Base-by-base conservation (phyloP, 2,888 invertebrate genomes). In the Neoascia interrupta region DNA sequence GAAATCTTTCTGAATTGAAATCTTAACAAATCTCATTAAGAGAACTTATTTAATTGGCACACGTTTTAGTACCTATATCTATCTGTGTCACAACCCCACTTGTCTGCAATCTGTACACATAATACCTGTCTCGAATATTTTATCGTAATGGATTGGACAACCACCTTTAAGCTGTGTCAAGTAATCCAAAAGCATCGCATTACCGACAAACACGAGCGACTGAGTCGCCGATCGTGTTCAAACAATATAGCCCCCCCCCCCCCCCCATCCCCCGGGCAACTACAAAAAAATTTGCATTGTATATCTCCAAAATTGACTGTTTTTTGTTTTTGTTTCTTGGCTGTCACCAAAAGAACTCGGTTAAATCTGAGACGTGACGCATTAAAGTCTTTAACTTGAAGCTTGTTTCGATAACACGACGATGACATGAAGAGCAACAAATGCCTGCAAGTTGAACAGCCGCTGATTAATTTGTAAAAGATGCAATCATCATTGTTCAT, bases 41-140 rank as follows among this genome's bases (percentile, higher is more conserved):
- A 69, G 63, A 69, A 75, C 63, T 56, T 51, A 61, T 54, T 74
- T 53, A 63, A 75, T 69, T 69, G 69, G 69, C 75, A 75, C 63
- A 75, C 51, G 51, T 56, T 74, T 66, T 45, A 31, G n/a, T 69
- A 43, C 26, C n/a, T 26, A 45, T 26, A 18, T 18, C 18, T 31
- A 41, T 47, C 53, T 68, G 45, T 74, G 47, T 60, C 69, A 63
- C 28, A 37, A 70, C 56, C 56, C 69, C 16, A 51, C 43, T 51
- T 36, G 49, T 37, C 63, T 37, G 18, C 34, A 56, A 63, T 56
- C 43, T 75, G 37, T 69, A 54, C 51, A 63, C 31, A 63, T 53
- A 60, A 43, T 70, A 75, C 75, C 75, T 75, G 75, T 41, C 58
- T 19, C 37, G 75, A 75, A 75, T 75, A 73, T 51, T 63, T 49